Base-by-base conservation (phyloP, 2,888 invertebrate species). In the Hydrotaea diabolus region DNA sequence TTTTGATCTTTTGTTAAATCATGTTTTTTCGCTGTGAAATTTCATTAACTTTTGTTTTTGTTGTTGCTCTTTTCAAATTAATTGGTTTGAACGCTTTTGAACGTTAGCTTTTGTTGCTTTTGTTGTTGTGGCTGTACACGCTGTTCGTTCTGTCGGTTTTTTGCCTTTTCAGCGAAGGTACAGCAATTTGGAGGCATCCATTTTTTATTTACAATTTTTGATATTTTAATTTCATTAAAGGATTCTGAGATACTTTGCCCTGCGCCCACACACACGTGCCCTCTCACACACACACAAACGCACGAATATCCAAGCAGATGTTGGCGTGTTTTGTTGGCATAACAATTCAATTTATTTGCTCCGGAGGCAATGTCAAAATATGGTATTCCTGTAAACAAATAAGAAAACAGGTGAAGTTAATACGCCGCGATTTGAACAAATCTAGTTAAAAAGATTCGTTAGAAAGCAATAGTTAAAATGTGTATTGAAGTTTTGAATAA, bases 1-100 rank as follows among this genome's bases (percentile, higher is more conserved):
- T 86, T 86, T 86, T 86, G 86, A 86, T 86, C 86, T 86, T 86
- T 83, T 82, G 85, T 86, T 39, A 82, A 86, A 85, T 83, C 81
- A 83, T 31, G 79, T 85, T 82, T 81, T 79, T 80, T 75, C 75
- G 59, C 59, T 72, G 82, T 83, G 83, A 81, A 83, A 74, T 77
- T 85, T 79, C 69, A 85, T 82, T 81, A 79, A 77, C 64, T 17
- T 81, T 64, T 78, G 76, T 77, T 71, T 55, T 82, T 83, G 90
- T 88, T 88, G 88, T 90, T 91, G 90, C 90, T 87, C 89, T 90
- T 90, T 90, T 91, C 90, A 90, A 90, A 89, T 91, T 90, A 90
- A 90, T 89, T 91, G 88, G 89, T 82, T 87, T 81, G 83, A 86
- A 85, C 85, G 82, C 79, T 64, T 84, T 62, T 71, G 64, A 78